Evolutionary conservation across 2,888 invertebrate species (phyloP), one percentile per base, ranked within the genome.

Genomic region (Lasioglossum malachurum): DNA sequence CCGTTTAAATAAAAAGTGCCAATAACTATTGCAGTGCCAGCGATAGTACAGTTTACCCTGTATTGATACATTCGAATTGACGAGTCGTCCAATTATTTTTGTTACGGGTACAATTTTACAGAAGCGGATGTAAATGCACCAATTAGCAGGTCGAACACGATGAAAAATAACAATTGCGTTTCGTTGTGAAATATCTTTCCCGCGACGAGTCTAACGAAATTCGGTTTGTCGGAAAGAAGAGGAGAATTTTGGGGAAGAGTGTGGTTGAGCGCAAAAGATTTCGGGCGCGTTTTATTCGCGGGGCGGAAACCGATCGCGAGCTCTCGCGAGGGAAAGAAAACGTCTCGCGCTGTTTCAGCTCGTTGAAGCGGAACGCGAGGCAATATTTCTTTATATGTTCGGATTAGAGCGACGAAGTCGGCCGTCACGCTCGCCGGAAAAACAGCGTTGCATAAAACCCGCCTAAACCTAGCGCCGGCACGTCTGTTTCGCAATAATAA

Each of bases 321-420:
- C 78, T 76, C 60, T 44, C 31, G 73, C 60, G 82, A 75, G 75
- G 75, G 86, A 79, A 79, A 71, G 60, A 60, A 38, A 41, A 19
- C 35, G 67, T 64, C 64, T 14, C 71, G 69, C 44, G 81, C 78
- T 74, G 84, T 85, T 82, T 82, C 78, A 74, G 74, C 71, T 74
- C 86, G 85, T 76, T 82, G 86, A 87, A 82, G 86, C 85, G 86
- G 82, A 87, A 82, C 84, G 73, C 76, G 35, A 23, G 16, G 84
- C 86, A 81, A 84, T 86, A 84, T 80, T 86, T 86, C 86, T 85
- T 81, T 80, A 73, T 78, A 78, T 38, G 80, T 67, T 38, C 49
- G 76, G 83, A 83, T 83, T 85, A 85, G 82, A 78, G 53, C 78
- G n/a, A 35, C 69, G 75, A 41, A 35, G 27, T 27, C 23, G 27